Conservation (phyloP, 1,140 invertebrate genomes). For the Oryctes rhinoceros region DNA sequence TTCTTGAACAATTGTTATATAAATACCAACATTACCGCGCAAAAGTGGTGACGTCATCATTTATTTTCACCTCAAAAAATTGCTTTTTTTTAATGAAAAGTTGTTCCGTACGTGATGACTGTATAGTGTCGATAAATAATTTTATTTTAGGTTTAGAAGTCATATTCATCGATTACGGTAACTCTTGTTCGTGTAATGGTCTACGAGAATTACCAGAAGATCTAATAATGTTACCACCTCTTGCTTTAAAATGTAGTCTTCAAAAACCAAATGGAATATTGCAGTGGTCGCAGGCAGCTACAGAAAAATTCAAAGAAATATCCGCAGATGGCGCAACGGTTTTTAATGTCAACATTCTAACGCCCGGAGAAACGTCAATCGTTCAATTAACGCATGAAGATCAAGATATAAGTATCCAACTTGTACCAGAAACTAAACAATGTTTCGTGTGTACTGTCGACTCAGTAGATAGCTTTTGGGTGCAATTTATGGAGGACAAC, state of each 20-base stretch:
- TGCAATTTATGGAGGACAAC: constrained; percentile 68
- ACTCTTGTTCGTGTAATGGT: constrained; percentile 69
- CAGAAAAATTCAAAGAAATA: constrained; percentile 71
- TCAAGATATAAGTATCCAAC: constrained; percentile 68
- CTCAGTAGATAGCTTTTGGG: constrained; percentile 70
- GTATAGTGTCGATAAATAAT: neutral
- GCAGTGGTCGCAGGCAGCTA: constrained; percentile 70
- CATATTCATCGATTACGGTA: constrained; percentile 79
- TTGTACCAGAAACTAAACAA: constrained; percentile 60
- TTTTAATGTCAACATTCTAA: constrained; percentile 70
- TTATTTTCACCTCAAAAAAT: too few species aligned
- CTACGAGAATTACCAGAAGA: constrained; percentile 71
- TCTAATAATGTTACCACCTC: constrained; percentile 66
- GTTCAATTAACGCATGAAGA: constrained; percentile 70
- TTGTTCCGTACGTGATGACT: too few species aligned
- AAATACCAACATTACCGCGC: too few species aligned
- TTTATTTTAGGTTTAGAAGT: constrained; percentile 63
- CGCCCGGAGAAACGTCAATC: constrained; percentile 70
- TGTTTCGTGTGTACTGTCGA: constrained; percentile 58
- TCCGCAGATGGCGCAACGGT: constrained; percentile 71
- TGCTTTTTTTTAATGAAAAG: too few species aligned
- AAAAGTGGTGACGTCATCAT: too few species aligned
- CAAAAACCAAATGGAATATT: constrained; percentile 68
- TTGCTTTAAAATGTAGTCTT: constrained; percentile 71
- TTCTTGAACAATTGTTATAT: too few species aligned